phyloP scores from a whole-genome alignment of 1,140 invertebrate genomes.

The Heliconius congener region DNA sequence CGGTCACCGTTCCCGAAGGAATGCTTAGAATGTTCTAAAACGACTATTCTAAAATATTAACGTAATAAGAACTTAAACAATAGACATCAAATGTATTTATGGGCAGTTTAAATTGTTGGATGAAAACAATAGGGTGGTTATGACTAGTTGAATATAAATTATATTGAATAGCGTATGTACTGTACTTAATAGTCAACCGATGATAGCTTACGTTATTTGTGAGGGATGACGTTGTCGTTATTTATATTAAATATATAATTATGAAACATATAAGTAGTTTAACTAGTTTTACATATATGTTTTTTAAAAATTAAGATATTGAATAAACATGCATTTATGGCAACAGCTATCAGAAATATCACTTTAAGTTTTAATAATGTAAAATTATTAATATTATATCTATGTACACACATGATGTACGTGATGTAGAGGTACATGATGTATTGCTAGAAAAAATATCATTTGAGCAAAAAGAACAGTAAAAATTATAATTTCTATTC shows the following conservation, averaged over 20 bases:
- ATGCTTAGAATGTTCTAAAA: neutral
- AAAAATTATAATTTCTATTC: too few species aligned
- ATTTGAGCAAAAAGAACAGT: too few species aligned
- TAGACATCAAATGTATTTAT: slow-evolving; percentile 22
- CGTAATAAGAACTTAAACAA: slow-evolving; percentile 17
- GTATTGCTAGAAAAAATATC: too few species aligned
- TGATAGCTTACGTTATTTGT: neutral
- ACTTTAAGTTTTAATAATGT: too few species aligned
- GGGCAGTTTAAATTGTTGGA: slow-evolving; percentile 25
- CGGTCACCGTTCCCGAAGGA: neutral
- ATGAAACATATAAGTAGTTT: neutral
- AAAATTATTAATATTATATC: too few species aligned
- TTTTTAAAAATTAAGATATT: neutral
- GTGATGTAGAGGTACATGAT: too few species aligned
- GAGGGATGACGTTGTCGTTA: neutral
- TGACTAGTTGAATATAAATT: slow-evolving; percentile 29
- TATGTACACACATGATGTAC: too few species aligned
- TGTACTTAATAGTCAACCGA: neutral
- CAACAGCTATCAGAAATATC: neutral
- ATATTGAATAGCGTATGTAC: neutral
- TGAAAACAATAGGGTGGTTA: slow-evolving; percentile 32
- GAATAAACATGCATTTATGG: neutral
- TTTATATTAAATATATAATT: neutral
- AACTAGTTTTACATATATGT: neutral
- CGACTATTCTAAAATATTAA: neutral